Evolutionary conservation across 1,140 invertebrate species (phyloP).

Genomic region (Drosophila simulans): DNA sequence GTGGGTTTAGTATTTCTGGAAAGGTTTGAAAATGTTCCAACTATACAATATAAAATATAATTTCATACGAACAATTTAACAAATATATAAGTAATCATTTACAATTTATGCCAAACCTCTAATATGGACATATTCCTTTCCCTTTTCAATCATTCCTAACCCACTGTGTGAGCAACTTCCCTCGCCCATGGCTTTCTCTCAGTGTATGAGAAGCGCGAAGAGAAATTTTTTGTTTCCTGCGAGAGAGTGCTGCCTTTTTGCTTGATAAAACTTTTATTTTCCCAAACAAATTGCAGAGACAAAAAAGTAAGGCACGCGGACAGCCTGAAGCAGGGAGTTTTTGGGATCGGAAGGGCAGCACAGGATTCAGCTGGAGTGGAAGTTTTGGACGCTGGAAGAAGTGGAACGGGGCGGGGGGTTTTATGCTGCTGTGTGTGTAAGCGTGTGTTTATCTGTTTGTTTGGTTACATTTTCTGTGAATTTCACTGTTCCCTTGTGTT

Average conservation of each 20-base stretch:
- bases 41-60: too few species aligned
- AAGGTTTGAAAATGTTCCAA: too few species aligned
- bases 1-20: slow-evolving; percentile 6
- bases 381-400: slow-evolving; percentile 8
- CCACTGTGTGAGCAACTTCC: slow-evolving; percentile 19
- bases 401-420: background rate
- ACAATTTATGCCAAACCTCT: too few species aligned
- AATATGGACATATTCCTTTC: background rate
- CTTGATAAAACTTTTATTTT: slow-evolving; percentile 70
- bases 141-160: background rate
- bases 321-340: slow-evolving; percentile 24
- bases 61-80: too few species aligned
- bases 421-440: slow-evolving; percentile 5
- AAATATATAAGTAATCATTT: too few species aligned
- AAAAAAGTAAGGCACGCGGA: slow-evolving; percentile 44
- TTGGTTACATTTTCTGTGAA: slow-evolving; percentile 64
- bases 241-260: slow-evolving; percentile 43
- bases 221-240: slow-evolving; percentile 25
- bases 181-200: slow-evolving; percentile 23
- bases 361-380: slow-evolving; percentile 2
- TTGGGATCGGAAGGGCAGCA: slow-evolving; percentile 12
- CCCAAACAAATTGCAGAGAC: slow-evolving; percentile 53
- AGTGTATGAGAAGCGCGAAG: slow-evolving; percentile 45
- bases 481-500: slow-evolving; percentile 26
- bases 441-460: slow-evolving; percentile 73